Conservation (phyloP, 1,140 invertebrate genomes). For the Procambarus clarkii region DNA sequence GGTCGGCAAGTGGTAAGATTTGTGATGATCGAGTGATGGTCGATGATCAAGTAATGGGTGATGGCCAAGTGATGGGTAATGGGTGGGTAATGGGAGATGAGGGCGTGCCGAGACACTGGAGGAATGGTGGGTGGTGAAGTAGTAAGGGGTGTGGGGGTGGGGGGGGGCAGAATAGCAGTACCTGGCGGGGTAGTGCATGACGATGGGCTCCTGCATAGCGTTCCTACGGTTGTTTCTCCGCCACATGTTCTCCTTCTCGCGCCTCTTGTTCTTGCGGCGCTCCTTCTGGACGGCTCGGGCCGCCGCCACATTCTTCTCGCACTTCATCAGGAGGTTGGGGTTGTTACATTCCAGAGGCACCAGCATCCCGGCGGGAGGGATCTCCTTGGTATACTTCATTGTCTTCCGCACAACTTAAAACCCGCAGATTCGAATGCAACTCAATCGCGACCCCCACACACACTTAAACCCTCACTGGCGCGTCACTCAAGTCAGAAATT, state of each 20-base stretch:
- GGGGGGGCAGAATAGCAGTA: background rate
- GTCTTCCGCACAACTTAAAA: slow-evolving; percentile 17
- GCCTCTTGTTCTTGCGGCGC: slow-evolving; percentile 50
- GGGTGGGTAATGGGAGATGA: too few relatives aligned
- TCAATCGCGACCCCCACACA: background rate
- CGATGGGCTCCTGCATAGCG: slow-evolving; percentile 60
- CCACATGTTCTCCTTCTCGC: slow-evolving; percentile 66
- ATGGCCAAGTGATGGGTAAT: too few relatives aligned
- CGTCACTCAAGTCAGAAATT: background rate
- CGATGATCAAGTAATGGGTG: too few relatives aligned
- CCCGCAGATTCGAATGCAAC: background rate
- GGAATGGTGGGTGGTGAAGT: too few relatives aligned
- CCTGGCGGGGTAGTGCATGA: slow-evolving; percentile 64
- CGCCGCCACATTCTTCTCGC: slow-evolving; percentile 35
- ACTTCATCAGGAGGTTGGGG: slow-evolving; percentile 37
- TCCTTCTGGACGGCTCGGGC: slow-evolving; percentile 56
- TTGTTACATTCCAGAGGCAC: slow-evolving; percentile 54
- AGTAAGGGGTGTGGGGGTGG: background rate
- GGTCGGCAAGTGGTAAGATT: too few relatives aligned
- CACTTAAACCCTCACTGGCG: background rate
- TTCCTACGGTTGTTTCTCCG: slow-evolving; percentile 56
- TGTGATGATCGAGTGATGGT: too few relatives aligned
- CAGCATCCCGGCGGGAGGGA: slow-evolving; percentile 39
- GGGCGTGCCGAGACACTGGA: too few relatives aligned
- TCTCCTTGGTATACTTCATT: slow-evolving; percentile 62